phyloP scores from a whole-genome alignment of 2,113 vertebrate species.

The Pterocles orientalis region DNA sequence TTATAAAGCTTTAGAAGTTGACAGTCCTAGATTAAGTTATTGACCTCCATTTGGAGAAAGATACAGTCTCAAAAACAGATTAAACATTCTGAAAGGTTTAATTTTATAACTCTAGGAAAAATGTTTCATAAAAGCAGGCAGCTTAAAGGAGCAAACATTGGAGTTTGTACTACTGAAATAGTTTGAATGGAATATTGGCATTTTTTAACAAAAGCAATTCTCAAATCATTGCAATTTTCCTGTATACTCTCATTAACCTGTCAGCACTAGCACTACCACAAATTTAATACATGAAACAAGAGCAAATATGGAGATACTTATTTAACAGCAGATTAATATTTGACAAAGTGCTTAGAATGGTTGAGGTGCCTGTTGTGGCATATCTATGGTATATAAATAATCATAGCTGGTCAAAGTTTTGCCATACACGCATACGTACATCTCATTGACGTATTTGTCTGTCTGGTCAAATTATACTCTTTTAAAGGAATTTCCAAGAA shows the following conservation, averaged over 20 bases:
- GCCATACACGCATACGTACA: not conserved
- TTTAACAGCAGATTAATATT: not conserved
- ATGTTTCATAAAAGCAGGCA: not conserved
- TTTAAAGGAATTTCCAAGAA: not conserved
- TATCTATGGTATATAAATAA: not conserved
- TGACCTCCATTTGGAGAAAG: constrained; percentile 3
- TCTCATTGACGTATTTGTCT: not conserved
- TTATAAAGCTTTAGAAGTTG: not conserved
- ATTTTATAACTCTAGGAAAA: not conserved
- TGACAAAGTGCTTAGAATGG: not conserved
- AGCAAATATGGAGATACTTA: not conserved
- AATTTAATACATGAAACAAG: not conserved
- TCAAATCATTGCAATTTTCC: not conserved
- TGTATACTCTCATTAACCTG: not conserved
- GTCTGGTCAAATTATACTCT: not conserved
- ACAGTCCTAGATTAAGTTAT: not conserved
- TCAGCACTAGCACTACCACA: not conserved
- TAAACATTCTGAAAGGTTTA: not conserved
- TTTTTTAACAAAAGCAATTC: not conserved
- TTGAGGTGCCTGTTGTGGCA: not conserved
- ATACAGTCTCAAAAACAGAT: not conserved
- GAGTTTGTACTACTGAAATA: not conserved
- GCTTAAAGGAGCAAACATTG: not conserved
- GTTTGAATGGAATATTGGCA: not conserved
- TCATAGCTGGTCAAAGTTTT: not conserved